Evolutionary conservation across 2,888 invertebrate species (phyloP), one percentile per base, ranked within the genome.

Genomic region (Neoaliturus tenellus): DNA sequence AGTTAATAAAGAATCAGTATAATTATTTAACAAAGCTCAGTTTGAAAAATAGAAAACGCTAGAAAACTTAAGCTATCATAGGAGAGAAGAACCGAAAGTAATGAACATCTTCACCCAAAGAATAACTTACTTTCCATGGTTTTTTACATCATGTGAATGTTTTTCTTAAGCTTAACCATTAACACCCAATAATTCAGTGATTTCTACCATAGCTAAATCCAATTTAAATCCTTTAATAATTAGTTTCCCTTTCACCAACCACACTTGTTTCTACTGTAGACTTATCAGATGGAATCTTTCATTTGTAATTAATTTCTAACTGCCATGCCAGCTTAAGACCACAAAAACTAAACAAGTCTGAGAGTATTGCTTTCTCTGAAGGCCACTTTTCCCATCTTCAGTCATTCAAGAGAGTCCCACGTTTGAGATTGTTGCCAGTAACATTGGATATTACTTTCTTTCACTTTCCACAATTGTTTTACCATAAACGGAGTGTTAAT

Each of bases 391-490:
- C 62, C 62, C 62, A 62, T 28, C 14, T 14, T 17, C 62, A 62
- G 62, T 28, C 28, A 62, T 62, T 62, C 31, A 62, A 3, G 28
- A 62, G 12, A 17, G 62, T 62, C 62, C 31, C 62, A 62, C 62
- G 5, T 28, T 62, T 62, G 62, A 62, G 14, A 28, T 51, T 62
- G 62, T 62, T 31, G 28, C 62, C 31, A 31, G 62, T 62, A 62
- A 62, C 62, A 62, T 31, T 28, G 62, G 31, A 20, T 28, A 62
- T 12, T 28, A 14, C 31, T 62, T 25, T 23, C 55, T 14, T 31
- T 62, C 62, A 62, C 62, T 62, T 62, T 62, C 62, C 62, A 28
- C 51, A 20, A 51, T 51, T 51, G 51, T 51, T 51, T 51, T 23
- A 39, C 25, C 25, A 8, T 23, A 62, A 31, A 31, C 62, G 14